Conservation (phyloP, 2,113 vertebrate species). For the Rattus rattus region DNA sequence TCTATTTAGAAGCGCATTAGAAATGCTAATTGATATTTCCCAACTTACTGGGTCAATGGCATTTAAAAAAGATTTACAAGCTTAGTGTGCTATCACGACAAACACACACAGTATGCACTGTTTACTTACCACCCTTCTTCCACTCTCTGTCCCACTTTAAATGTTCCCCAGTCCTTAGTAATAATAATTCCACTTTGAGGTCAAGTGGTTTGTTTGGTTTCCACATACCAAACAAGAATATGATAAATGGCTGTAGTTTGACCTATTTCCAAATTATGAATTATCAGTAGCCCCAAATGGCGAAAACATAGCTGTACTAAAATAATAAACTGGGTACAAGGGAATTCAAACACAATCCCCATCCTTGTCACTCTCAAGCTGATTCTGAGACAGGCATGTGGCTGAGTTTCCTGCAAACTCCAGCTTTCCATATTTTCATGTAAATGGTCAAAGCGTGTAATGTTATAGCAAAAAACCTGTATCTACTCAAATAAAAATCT, state of each 20-base stretch:
- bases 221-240: neutral
- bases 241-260: neutral
- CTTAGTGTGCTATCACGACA: accelerated
- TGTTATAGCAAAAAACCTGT: neutral
- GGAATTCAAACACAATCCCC: neutral
- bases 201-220: neutral
- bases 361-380: neutral
- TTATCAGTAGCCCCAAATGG: neutral
- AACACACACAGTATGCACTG: accelerated
- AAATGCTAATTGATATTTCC: neutral
- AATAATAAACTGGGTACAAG: neutral
- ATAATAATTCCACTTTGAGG: neutral
- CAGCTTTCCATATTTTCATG: neutral
- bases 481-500: conserved; percentile 31
- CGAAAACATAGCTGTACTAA: neutral
- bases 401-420: neutral
- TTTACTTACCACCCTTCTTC: neutral
- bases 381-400: neutral
- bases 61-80: neutral
- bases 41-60: neutral
- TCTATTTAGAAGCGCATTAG: neutral
- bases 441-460: neutral
- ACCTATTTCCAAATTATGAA: conserved; percentile 19
- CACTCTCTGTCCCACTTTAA: accelerated
- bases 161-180: neutral